Evolutionary conservation across 2,888 invertebrate genomes (phyloP), one percentile per base, ranked within the genome.

Genomic region (Melanotus villosus): DNA sequence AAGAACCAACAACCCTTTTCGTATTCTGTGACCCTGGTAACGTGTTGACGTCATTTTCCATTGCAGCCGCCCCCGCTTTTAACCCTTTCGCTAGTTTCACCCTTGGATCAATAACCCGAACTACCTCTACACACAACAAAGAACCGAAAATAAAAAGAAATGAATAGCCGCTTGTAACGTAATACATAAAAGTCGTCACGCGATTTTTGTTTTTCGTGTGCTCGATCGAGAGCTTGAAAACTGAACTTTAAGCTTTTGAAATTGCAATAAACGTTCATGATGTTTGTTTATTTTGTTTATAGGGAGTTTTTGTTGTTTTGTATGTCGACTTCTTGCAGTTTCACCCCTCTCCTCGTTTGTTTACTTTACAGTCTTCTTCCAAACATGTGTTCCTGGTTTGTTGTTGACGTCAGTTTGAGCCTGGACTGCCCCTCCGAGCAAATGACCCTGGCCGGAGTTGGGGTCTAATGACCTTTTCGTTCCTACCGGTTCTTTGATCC

Each of bases 41-140:
- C 45, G 85, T 87, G 86, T 87, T 87, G 87, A 87, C 87, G 87
- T 87, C 87, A 87, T 86, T 68, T 72, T 74, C 70, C 60, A 71
- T 58, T 63, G 45, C 62, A 64, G 63, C 66, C 66, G 66, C 66
- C 63, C 62, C 66, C 66, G 63, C 70, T 58, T 66, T 52, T 70
- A 70, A 70, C 70, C 63, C 70, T 64, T 64, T 64, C 18, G 7
- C 58, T 21, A 41, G 45, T 16, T 60, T 19, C 21, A 32, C 36
- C 47, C 60, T 47, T 10, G 14, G 47, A 34, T 36, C 23, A 38
- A 60, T 47, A 34, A 43, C 36, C 2, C 47, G 10, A 2, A 41
- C 0, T 9, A 18, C n/a, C 18, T 2, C n/a, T 4, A 36, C 26
- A 34, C 10, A 14, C 2, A 32, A n/a, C 34, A 36, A 34, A 3